These are phyloP conservation scores for Cephus pulcher DNA, from an alignment of 2,888 invertebrate species.

Conservation along the genomic window DNA sequence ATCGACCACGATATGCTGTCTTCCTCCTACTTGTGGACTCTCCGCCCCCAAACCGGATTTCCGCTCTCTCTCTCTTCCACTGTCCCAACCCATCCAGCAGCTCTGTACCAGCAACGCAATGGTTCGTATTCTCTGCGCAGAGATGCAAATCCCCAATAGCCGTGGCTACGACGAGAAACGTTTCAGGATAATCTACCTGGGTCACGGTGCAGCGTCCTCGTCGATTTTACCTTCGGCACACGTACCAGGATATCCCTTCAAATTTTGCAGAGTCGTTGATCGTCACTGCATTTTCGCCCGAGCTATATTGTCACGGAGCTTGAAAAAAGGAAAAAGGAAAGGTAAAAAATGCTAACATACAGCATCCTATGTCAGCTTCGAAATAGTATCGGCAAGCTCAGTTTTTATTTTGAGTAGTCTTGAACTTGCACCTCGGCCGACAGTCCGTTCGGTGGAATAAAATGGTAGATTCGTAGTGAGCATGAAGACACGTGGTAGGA, in stretches of 20 bases:
- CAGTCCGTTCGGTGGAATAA: not conserved
- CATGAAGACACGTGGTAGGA: not conserved
- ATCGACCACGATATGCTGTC: conserved; percentile 42
- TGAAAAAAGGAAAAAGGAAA: not conserved
- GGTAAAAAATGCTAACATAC: not conserved
- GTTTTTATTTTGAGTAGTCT: not conserved
- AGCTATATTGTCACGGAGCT: not conserved
- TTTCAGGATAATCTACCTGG: not conserved
- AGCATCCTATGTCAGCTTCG: not conserved
- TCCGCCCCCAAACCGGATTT: conserved; percentile 37
- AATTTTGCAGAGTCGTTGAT: not conserved
- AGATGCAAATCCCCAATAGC: conserved; percentile 48
- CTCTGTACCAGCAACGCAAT: not conserved
- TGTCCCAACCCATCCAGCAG: conserved; percentile 21
- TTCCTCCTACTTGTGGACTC: conserved; percentile 7
- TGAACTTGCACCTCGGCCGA: not conserved
- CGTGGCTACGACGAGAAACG: conserved; percentile 37
- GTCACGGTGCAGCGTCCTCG: not conserved
- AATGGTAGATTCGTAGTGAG: not conserved
- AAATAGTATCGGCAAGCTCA: not conserved
- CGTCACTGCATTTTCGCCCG: not conserved
- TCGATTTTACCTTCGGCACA: not conserved
- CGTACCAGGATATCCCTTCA: not conserved
- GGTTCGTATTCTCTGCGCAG: conserved; percentile 29
- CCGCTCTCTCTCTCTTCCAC: conserved; percentile 39